Evolutionary conservation across 1,140 invertebrate species (phyloP).

Genomic region (Drosophila leontia): DNA sequence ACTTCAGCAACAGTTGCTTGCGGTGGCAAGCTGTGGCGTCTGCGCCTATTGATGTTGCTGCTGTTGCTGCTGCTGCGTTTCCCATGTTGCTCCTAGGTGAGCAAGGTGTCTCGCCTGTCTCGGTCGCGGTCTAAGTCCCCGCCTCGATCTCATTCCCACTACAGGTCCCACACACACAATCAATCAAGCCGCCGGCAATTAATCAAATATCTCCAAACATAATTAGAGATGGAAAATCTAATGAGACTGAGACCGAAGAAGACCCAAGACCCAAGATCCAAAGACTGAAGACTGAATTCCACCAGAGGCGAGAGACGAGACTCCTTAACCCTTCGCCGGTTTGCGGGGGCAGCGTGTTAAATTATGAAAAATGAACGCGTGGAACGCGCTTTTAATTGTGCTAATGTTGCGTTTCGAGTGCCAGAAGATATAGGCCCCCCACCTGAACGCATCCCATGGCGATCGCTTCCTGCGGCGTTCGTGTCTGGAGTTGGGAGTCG

Average conservation of each 20-base stretch:
- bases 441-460: conserved; percentile 49
- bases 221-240: conserved; percentile 82
- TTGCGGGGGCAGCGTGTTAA: conserved; percentile 83
- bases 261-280: neutral
- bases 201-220: conserved; percentile 79
- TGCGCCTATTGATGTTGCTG: conserved; percentile 60
- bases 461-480: conserved; percentile 53
- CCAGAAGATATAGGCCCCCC: conserved; percentile 43
- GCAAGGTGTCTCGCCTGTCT: conserved; percentile 52
- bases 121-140: conserved; percentile 1
- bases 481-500: conserved; percentile 34
- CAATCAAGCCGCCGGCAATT: conserved; percentile 81
- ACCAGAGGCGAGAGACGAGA: conserved; percentile 20
- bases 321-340: conserved; percentile 54
- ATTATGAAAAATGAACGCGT: conserved; percentile 82
- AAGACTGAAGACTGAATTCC: conserved; percentile 13
- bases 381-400: conserved; percentile 83
- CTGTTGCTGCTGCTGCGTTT: conserved; percentile 50
- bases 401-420: conserved; percentile 68
- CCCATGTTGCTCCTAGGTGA: conserved; percentile 58
- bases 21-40: conserved; percentile 73
- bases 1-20: conserved; percentile 75
- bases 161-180: conserved; percentile 63
- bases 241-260: conserved; percentile 53
- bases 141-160: conserved; percentile 20